These are phyloP conservation scores for Himalopsyche tibetana DNA, from an alignment of 2,888 invertebrate species.

Conservation along the genomic window DNA sequence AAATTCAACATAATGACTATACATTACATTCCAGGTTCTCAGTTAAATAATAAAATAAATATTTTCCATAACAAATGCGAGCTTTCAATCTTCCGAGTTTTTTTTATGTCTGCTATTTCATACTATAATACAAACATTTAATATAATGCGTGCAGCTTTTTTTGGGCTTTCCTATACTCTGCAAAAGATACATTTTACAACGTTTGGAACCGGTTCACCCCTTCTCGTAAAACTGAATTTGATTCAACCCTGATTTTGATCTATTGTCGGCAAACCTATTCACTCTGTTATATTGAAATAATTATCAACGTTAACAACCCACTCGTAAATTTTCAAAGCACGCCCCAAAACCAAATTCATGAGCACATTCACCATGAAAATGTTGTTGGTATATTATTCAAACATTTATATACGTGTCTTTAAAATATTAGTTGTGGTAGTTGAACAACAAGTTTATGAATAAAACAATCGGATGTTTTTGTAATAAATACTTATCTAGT, in stretches of 20 bases:
- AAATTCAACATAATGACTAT: too few species aligned
- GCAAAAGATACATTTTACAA: slow-evolving; percentile 15
- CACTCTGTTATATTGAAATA: slow-evolving; percentile 6
- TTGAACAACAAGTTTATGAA: too few species aligned
- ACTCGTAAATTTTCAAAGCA: slow-evolving; percentile 20
- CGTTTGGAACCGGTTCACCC: slow-evolving; percentile 6
- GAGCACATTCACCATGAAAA: neutral
- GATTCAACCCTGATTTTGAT: slow-evolving; percentile 22
- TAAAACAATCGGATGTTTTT: too few species aligned
- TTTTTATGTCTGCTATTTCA: too few species aligned
- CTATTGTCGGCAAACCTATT: slow-evolving; percentile 22
- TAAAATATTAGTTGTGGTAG: too few species aligned
- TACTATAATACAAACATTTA: too few species aligned
- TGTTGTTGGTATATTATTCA: neutral
- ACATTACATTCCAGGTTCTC: too few species aligned
- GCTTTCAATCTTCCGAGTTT: too few species aligned
- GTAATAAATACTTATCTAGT: too few species aligned
- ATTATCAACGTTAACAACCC: slow-evolving; percentile 27
- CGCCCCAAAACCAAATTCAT: neutral
- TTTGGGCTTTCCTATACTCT: neutral
- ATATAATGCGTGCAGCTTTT: neutral
- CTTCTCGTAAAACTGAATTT: neutral
- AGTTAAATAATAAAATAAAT: too few species aligned
- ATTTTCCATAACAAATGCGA: too few species aligned
- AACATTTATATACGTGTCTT: too few species aligned